Evolutionary conservation across 2,888 invertebrate genomes (phyloP).

Genomic region (Zelleria hepariella): DNA sequence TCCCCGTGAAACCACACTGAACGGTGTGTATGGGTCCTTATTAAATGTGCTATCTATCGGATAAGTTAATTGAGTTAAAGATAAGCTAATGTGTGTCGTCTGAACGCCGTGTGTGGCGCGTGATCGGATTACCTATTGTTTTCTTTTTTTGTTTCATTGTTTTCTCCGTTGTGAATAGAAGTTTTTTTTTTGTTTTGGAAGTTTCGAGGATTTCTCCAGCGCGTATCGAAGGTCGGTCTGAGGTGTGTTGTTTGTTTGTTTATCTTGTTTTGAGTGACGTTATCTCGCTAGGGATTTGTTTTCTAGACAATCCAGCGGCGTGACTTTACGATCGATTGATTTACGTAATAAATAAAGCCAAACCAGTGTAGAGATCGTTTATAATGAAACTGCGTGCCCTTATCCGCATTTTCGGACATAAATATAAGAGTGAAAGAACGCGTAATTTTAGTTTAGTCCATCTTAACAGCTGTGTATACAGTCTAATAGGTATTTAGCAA

Average conservation of each 20-base stretch:
- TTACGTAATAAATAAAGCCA: not conserved
- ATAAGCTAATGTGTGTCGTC: slow-evolving; percentile 52
- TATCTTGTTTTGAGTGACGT: not conserved
- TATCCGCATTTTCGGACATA: too few relatives aligned
- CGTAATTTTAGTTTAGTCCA: too few relatives aligned
- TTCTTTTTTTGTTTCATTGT: too few relatives aligned
- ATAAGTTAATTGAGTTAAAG: slow-evolving; percentile 40
- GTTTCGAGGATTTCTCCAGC: not conserved
- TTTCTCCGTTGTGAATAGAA: not conserved
- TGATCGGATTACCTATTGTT: slow-evolving; percentile 45
- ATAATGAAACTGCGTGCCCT: too few relatives aligned
- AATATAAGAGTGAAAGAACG: too few relatives aligned
- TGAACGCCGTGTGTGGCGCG: slow-evolving; percentile 26
- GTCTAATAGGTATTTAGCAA: too few relatives aligned
- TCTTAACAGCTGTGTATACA: too few relatives aligned
- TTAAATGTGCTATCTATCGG: slow-evolving; percentile 23
- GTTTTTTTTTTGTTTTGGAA: not conserved
- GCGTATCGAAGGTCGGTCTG: slow-evolving; percentile 39
- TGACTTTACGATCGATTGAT: not conserved
- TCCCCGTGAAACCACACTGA: slow-evolving; percentile 46
- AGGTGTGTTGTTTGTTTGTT: not conserved
- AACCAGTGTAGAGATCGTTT: too few relatives aligned
- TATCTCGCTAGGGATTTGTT: not conserved
- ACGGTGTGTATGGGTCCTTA: slow-evolving; percentile 44
- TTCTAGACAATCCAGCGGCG: not conserved